Percentiles rank a stretch among this genome's conserved stretches.
Conservation (phyloP, 2,113 vertebrate species). For the Cinclus cinclus region DNA sequence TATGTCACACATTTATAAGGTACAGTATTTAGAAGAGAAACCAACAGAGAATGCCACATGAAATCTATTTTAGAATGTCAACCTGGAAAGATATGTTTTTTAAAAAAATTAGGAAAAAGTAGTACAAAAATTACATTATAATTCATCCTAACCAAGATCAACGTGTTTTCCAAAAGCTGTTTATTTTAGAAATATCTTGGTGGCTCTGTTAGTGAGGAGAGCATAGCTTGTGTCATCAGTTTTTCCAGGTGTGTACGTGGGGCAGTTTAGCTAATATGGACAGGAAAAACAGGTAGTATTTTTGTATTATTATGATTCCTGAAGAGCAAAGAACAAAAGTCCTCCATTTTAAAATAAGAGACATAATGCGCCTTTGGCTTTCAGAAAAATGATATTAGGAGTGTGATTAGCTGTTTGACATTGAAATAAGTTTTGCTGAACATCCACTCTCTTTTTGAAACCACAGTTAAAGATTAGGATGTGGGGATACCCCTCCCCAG, state of each 20-base stretch:
- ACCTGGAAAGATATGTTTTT: slow-evolving; percentile 13
- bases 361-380: background rate
- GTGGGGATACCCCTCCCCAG: background rate
- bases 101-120: slow-evolving; percentile 41
- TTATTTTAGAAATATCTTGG: slow-evolving; percentile 51
- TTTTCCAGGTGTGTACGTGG: background rate
- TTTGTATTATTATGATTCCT: background rate
- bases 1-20: background rate
- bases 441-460: slow-evolving; percentile 32
- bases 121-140: slow-evolving; percentile 16
- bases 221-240: slow-evolving; percentile 2
- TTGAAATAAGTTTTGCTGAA: slow-evolving; percentile 1
- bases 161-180: background rate
- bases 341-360: slow-evolving; percentile 16
- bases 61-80: slow-evolving; percentile 16
- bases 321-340: slow-evolving; percentile 9
- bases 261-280: background rate
- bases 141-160: slow-evolving; percentile 16
- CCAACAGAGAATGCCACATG: background rate
- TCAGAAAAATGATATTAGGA: background rate
- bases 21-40: slow-evolving; percentile 13
- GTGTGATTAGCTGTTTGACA: slow-evolving; percentile 31
- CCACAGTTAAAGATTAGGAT: slow-evolving; percentile 22
- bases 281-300: slow-evolving; percentile 22
- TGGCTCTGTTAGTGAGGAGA: slow-evolving; percentile 4